Evolutionary conservation across 2,888 invertebrate genomes (phyloP), one percentile per base, ranked within the genome.

Genomic region (Blomia tropicalis): DNA sequence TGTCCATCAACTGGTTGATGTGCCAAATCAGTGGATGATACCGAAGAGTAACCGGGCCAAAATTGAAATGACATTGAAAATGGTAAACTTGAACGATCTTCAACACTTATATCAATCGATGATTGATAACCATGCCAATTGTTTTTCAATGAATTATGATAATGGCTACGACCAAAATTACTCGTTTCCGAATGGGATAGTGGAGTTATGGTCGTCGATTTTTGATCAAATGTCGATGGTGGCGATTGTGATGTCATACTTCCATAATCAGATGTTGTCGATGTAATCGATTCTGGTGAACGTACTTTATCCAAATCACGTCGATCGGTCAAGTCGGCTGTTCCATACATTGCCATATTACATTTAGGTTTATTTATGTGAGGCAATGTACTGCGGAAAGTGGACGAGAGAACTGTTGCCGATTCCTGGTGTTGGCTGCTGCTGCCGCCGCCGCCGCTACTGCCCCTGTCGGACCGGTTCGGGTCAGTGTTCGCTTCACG

Each of bases 191-290:
- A 3, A 2, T 23, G 11, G 2, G 56, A n/a, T 2, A 23, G 14
- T 2, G 56, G 25, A 11, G 31, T n/a, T 25, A 23, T 19, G n/a
- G 29, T 19, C 11, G 31, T 14, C 19, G 87, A 71, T 87, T 86
- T 0, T 85, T 63, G 59, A 25, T 64, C 64, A 36, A 61, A 61
- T 2, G 60, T 51, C n/a, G 61, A 61, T n/a, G 64, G 64, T 41
- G 64, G 64, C 4, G 64, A 64, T 53, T 61, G 62, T 22, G 64
- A 64, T 22, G 64, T 61, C 53, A 62, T 60, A 51, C 61, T 61
- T 31, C 64, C 64, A 31, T 64, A 64, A 32, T 64, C 64, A 7
- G 64, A 64, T 32, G 64, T 64, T 4, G 47, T 59, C 32, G 64
- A 64, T 22, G 32, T 51, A n/a, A 60, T 62, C 29, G 64, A 64